Evolutionary conservation across 1,140 invertebrate genomes (phyloP), one percentile per base, ranked within the genome.

Genomic region (Philotrypesis tridentata): DNA sequence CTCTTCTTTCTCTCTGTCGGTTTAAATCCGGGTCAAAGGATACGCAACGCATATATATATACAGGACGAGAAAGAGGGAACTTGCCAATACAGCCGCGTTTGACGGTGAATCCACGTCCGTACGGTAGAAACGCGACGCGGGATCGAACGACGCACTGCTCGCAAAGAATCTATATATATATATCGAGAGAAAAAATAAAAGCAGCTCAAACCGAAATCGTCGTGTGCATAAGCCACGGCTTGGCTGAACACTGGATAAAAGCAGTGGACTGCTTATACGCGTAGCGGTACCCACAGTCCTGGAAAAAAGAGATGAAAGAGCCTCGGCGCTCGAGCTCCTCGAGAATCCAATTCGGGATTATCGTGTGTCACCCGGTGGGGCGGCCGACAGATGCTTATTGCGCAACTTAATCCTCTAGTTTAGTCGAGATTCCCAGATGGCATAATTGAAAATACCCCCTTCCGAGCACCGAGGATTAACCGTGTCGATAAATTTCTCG

Each of bases 21-120:
- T 21, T 72, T 48, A 33, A 25, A 72, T 72, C 21, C 70, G 23
- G 70, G 70, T 72, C 70, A 72, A 40, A 43, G 70, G 40, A 43
- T 40, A 48, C 23, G 14, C n/a, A 72, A n/a, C 48, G 17, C 48
- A n/a, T 55, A 17, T n/a, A 3, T 21, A 72, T n/a, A n/a, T n/a
- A n/a, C n/a, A n/a, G n/a, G 21, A 1, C n/a, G n/a, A n/a, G 61
- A 11, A 48, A 43, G 70, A 72, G n/a, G 27, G n/a, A 72, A 27
- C 33, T 37, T 14, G 27, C 33, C 33, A 43, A 72, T 23, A 43
- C 40, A 48, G 8, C 8, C 37, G 4, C 23, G 25, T 21, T 43
- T 23, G 40, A 40, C 8, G 48, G n/a, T 25, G 12, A 70, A n/a
- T 29, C 37, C 31, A n/a, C 29, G 67, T 70, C 7, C 65, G n/a